These are phyloP conservation scores for Frankliniella fusca DNA, from an alignment of 2,888 invertebrate species.

Conservation along the genomic window DNA sequence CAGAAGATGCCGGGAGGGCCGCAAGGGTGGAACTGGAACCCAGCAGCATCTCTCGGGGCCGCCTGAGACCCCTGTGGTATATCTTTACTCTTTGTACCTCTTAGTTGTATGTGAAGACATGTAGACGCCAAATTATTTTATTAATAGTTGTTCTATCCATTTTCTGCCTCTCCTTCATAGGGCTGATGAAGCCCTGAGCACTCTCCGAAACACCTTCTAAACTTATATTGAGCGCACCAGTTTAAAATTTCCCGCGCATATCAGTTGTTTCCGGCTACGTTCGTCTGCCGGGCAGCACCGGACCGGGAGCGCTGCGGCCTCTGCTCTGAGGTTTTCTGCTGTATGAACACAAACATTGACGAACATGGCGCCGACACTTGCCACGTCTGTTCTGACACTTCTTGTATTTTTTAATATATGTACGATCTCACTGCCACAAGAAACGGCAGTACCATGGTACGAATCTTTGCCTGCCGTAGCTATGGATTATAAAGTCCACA, in stretches of 20 bases:
- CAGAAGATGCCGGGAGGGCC: too few species aligned
- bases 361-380: not conserved
- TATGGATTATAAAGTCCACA: constrained; percentile 93
- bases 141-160: too few species aligned
- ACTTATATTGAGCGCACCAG: not conserved
- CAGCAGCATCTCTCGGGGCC: too few species aligned
- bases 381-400: constrained; percentile 6
- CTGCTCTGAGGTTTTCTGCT: not conserved
- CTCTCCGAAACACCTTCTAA: too few species aligned
- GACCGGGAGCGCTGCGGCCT: not conserved
- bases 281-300: not conserved
- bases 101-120: too few species aligned
- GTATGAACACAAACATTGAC: not conserved
- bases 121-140: too few species aligned
- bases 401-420: constrained; percentile 37
- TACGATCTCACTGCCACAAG: constrained; percentile 38
- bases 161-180: too few species aligned
- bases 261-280: too few species aligned
- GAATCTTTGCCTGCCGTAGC: constrained; percentile 85
- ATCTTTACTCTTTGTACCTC: too few species aligned
- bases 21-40: too few species aligned
- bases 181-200: too few species aligned
- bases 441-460: constrained; percentile 70
- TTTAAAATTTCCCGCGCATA: not conserved
- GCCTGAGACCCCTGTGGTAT: too few species aligned